phyloP scores from a whole-genome alignment of 2,888 invertebrate species.

The Hypselothyrea guttata region DNA sequence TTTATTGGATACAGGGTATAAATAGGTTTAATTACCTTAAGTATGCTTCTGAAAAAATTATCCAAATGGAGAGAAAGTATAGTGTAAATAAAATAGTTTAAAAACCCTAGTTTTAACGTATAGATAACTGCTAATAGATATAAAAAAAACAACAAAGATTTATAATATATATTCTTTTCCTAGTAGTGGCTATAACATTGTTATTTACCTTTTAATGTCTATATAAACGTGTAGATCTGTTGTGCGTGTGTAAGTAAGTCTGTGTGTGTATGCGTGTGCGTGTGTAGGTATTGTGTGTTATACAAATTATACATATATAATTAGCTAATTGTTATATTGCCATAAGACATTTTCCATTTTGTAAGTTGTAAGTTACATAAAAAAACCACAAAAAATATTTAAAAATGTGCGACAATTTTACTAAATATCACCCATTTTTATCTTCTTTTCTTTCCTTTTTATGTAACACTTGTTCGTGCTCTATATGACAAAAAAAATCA shows the following conservation, averaged over 20 bases:
- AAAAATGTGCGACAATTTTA: constrained; percentile 71
- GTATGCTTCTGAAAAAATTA: too few relatives aligned
- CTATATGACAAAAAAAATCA: constrained; percentile 59
- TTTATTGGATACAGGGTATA: too few relatives aligned
- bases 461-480: constrained; percentile 77
- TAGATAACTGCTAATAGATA: too few relatives aligned
- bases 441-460: constrained; percentile 76
- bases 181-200: constrained; percentile 70
- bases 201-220: constrained; percentile 69
- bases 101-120: too few relatives aligned
- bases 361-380: constrained; percentile 71
- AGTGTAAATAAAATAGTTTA: too few relatives aligned
- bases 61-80: too few relatives aligned
- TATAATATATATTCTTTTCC: constrained; percentile 38
- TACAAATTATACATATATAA: constrained; percentile 44
- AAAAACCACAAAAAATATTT: constrained; percentile 31
- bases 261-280: constrained; percentile 38
- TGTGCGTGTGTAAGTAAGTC: constrained; percentile 56
- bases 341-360: constrained; percentile 66
- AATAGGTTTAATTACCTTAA: too few relatives aligned
- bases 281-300: constrained; percentile 45
- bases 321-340: constrained; percentile 67
- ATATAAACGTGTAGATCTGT: constrained; percentile 60
- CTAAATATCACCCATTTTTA: constrained; percentile 80
- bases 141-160: too few relatives aligned